Percentiles rank a stretch among this genome's conserved stretches.
Evolutionary conservation across 2,797 vertebrate genomes (phyloP).

Genomic region (Chaenodraco wilsoni): DNA sequence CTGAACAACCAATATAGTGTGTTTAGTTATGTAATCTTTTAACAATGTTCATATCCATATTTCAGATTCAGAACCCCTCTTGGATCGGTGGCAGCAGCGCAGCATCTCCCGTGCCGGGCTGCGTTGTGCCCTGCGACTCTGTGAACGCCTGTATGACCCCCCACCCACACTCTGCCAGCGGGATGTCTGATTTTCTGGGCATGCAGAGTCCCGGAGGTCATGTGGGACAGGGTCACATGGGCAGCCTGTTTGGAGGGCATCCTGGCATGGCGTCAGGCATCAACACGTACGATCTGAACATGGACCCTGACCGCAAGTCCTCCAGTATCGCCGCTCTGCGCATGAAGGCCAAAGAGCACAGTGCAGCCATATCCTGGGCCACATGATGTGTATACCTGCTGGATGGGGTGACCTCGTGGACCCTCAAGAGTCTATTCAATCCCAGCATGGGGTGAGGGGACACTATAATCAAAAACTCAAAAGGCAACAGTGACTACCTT

Average conservation of each 20-base stretch:
- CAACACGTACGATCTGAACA: constrained; percentile 95
- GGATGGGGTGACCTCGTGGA: constrained; percentile 45
- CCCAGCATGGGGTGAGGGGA: constrained; percentile 48
- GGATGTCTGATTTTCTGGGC: constrained; percentile 93
- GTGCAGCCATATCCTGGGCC: constrained; percentile 98
- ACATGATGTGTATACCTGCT: constrained; percentile 86
- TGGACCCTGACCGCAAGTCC: constrained; percentile 98
- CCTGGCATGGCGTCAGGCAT: constrained; percentile 89
- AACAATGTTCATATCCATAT: constrained; percentile 16
- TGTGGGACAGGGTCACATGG: constrained; percentile 96
- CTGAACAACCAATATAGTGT: not conserved
- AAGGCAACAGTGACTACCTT: constrained; percentile 75
- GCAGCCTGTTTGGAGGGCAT: constrained; percentile 90
- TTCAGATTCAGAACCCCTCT: constrained; percentile 97
- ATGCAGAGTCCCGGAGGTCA: constrained; percentile 89
- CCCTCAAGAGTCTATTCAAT: constrained; percentile 47
- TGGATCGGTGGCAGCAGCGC: constrained; percentile 94
- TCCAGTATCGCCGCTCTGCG: constrained; percentile 97
- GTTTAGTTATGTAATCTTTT: not conserved
- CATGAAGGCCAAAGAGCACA: constrained; percentile 99
- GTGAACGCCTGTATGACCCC: constrained; percentile 97
- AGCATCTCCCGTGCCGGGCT: constrained; percentile 93
- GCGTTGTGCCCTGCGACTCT: constrained; percentile 95
- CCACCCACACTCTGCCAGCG: constrained; percentile 90
- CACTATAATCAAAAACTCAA: constrained; percentile 57